These are phyloP conservation scores for Apostichopus leukothele DNA, from an alignment of 53 echinoderm and acorn worm genomes.

Conservation along the genomic window DNA sequence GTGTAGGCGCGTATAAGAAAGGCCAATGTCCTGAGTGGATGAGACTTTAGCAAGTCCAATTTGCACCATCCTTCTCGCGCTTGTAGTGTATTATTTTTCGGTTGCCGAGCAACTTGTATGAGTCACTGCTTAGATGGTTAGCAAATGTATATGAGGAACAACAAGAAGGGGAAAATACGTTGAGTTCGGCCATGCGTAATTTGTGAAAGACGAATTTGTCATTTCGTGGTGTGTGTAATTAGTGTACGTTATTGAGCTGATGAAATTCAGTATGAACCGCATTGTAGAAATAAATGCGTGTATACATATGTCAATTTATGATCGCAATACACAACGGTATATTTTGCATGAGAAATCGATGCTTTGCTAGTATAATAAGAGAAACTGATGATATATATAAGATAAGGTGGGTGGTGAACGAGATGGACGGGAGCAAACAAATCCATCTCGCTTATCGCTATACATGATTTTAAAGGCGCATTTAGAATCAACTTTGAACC, in stretches of 20 bases:
- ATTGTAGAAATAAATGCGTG: too few relatives aligned
- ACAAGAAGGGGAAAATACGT: slow-evolving; percentile 1
- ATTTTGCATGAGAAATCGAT: too few relatives aligned
- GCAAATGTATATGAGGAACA: neutral
- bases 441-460: too few relatives aligned
- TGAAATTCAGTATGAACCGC: too few relatives aligned
- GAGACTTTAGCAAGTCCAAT: slow-evolving; percentile 24
- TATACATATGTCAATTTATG: too few relatives aligned
- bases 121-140: slow-evolving; percentile 18
- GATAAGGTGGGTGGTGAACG: too few relatives aligned
- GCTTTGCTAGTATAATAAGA: too few relatives aligned
- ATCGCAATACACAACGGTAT: too few relatives aligned
- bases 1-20: neutral
- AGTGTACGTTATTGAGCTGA: slow-evolving; percentile 13
- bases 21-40: slow-evolving; percentile 18
- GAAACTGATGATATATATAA: too few relatives aligned
- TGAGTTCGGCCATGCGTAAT: slow-evolving; percentile 35
- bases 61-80: slow-evolving; percentile 24
- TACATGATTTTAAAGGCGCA: too few relatives aligned
- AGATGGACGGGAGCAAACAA: too few relatives aligned
- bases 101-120: slow-evolving; percentile 9
- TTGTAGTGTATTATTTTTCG: slow-evolving; percentile 5
- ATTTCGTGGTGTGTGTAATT: slow-evolving; percentile 29
- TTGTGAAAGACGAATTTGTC: slow-evolving; percentile 21
- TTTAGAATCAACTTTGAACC: too few relatives aligned